Conservation (phyloP, 2,797 vertebrate species). For the Crenichthys baileyi region DNA sequence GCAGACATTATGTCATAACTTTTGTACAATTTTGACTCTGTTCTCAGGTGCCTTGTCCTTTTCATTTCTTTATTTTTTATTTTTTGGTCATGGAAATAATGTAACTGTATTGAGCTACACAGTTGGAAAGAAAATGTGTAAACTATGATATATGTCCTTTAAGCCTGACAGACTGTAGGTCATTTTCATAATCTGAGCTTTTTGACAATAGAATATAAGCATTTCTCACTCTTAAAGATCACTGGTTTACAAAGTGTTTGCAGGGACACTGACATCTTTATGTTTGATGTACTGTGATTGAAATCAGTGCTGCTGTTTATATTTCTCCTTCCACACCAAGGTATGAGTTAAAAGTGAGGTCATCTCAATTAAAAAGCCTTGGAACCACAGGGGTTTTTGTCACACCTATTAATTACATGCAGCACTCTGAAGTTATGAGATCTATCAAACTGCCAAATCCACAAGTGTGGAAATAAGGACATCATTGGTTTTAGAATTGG, state of each 20-base stretch:
- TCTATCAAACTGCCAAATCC: conserved; percentile 73
- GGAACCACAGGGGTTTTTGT: conserved; percentile 24
- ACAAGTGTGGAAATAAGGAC: conserved; percentile 72
- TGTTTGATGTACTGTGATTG: no score
- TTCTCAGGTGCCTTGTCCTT: neutral
- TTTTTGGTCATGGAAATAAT: neutral
- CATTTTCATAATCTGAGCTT: conserved; percentile 47
- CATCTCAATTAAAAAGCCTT: neutral
- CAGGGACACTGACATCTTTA: no score
- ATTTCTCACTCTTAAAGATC: conserved; percentile 47
- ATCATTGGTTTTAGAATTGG: conserved; percentile 70
- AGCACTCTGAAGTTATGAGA: conserved; percentile 65
- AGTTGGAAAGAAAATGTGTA: neutral
- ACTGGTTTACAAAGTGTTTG: no score
- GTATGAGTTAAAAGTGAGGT: no score
- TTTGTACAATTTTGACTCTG: neutral
- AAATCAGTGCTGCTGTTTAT: no score
- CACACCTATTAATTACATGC: conserved; percentile 64
- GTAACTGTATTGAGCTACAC: neutral
- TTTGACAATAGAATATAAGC: conserved; percentile 45
- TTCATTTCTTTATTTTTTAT: neutral
- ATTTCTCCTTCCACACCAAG: no score
- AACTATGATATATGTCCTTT: neutral
- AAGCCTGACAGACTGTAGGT: conserved; percentile 21
- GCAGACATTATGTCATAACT: neutral